phyloP scores from a whole-genome alignment of 2,797 vertebrate species.

The Rhinophrynus dorsalis region DNA sequence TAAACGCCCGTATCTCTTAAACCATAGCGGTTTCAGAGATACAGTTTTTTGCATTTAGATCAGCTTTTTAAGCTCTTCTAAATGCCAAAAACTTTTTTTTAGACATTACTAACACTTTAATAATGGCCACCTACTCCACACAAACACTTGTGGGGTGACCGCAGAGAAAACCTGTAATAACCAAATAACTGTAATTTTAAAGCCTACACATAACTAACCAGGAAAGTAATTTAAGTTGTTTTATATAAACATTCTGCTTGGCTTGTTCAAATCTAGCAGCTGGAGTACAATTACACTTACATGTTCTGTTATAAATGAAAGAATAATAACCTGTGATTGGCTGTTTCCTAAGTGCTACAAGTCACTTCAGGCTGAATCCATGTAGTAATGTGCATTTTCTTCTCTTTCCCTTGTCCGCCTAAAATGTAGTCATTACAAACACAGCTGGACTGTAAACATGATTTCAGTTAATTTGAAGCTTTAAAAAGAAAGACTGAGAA shows the following conservation, averaged over 20 bases:
- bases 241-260: background rate
- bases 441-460: background rate
- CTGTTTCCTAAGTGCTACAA: background rate
- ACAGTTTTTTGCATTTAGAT: too few species aligned
- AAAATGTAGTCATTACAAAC: background rate
- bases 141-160: constrained; percentile 23
- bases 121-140: too few species aligned
- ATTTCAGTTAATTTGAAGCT: background rate
- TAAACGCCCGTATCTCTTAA: too few species aligned
- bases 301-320: background rate
- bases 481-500: background rate
- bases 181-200: background rate
- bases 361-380: background rate
- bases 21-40: too few species aligned
- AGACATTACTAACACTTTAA: too few species aligned
- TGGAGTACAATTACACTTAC: background rate
- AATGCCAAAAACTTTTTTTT: too few species aligned
- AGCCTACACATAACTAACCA: background rate
- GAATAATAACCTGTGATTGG: background rate
- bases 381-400: too few species aligned
- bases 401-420: background rate
- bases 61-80: too few species aligned
- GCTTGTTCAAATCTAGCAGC: background rate
- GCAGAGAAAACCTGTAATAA: background rate
- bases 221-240: background rate